Percentiles rank a stretch among this genome's conserved stretches.
These are phyloP conservation scores for Drosophila neoperkinsi DNA, from an alignment of 2,888 invertebrate species.

Conservation along the genomic window DNA sequence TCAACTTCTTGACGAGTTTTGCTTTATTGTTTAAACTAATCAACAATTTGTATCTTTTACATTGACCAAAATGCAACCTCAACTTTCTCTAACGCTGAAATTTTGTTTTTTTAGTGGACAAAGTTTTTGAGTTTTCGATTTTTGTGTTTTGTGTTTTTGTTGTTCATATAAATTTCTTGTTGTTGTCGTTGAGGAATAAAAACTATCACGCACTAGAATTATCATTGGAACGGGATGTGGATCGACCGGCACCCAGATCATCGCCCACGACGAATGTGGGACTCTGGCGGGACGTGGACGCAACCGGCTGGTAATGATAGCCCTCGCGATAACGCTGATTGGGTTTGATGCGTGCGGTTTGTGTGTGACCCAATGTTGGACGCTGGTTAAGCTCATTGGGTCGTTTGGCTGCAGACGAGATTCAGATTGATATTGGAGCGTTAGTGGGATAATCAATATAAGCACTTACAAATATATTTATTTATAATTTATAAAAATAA, in stretches of 20 bases:
- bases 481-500: not conserved
- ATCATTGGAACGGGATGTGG: slow-evolving; percentile 86
- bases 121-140: slow-evolving; percentile 42
- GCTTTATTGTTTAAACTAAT: slow-evolving; percentile 69
- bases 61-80: slow-evolving; percentile 78
- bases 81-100: slow-evolving; percentile 48
- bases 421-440: not conserved
- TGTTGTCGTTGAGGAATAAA: slow-evolving; percentile 83
- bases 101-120: slow-evolving; percentile 53
- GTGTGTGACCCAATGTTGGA: slow-evolving; percentile 85
- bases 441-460: not conserved
- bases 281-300: slow-evolving; percentile 87
- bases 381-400: slow-evolving; percentile 86
- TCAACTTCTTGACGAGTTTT: slow-evolving; percentile 46
- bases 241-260: slow-evolving; percentile 85
- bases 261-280: slow-evolving; percentile 85
- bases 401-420: slow-evolving; percentile 83
- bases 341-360: slow-evolving; percentile 84
- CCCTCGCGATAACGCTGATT: slow-evolving; percentile 86
- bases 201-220: slow-evolving; percentile 86
- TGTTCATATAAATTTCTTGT: slow-evolving; percentile 62
- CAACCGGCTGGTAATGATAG: slow-evolving; percentile 86
- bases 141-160: slow-evolving; percentile 48
- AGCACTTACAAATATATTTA: not conserved
- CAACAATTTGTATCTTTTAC: slow-evolving; percentile 74